Evolutionary conservation across 2,113 vertebrate genomes (phyloP), one percentile per base, ranked within the genome.

Genomic region (Megaptera novaeangliae): DNA sequence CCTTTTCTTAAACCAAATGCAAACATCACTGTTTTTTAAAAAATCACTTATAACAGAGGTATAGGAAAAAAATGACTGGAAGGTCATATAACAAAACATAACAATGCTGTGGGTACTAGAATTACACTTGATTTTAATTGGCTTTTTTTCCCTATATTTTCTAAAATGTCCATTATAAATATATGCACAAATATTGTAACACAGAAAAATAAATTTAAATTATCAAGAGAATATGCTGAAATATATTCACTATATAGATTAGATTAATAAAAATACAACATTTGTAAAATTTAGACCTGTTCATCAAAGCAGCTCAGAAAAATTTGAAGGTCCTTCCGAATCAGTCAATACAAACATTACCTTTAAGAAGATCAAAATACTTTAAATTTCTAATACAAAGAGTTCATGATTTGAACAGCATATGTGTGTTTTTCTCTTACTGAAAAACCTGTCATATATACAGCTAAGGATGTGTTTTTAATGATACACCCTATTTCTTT

Each of bases 381-480:
- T 87, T 93, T 88, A 88, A 82, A 91, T 77, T 88, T 82, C 31
- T 55, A 57, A 74, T 69, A n/a, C 8, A 94, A 36, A 83, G 34
- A 92, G 8, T 46, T 74, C 61, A 81, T 52, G 21, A 91, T 75
- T 84, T 96, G 69, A 96, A 36, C 10, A 91, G 18, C 46, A 86
- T 3, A 44, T 1, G n/a, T 77, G 88, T 77, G 92, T 69, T 82
- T 88, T 92, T 92, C 55, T 64, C 31, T 78, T 49, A 36, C n/a
- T 75, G 17, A 95, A 44, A 87, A 39, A 89, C 31, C 17, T 91
- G 15, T n/a, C 20, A 77, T 87, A 95, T 98, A 96, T n/a, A 96
- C 75, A 85, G 31, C 29, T 92, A 31, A 84, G 17, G 5, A 86
- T 13, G 2, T 81, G 9, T 39, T 95, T 88, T 81, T 49, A 91